phyloP scores from a whole-genome alignment of 2,888 invertebrate genomes.

The Nesidiocoris tenuis region DNA sequence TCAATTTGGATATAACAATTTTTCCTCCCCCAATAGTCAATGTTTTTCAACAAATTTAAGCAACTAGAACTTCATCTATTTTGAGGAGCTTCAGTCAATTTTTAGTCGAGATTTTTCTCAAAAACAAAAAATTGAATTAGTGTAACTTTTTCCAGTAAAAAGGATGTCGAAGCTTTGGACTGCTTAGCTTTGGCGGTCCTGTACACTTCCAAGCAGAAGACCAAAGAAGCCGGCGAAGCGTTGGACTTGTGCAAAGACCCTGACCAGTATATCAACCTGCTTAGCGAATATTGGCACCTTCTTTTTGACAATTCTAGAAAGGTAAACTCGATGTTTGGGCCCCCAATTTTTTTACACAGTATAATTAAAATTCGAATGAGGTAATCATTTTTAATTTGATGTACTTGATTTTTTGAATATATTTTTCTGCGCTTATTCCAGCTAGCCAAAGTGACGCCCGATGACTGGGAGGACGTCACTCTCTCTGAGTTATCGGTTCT shows the following conservation, averaged over 20 bases:
- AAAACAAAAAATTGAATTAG: no score
- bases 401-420: no score
- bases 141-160: slow-evolving; percentile 10
- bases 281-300: slow-evolving; percentile 58
- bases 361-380: background rate
- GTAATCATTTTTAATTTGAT: background rate
- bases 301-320: slow-evolving; percentile 57
- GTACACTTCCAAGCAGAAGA: slow-evolving; percentile 46
- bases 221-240: slow-evolving; percentile 46
- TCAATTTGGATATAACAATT: no score
- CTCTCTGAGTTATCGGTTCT: slow-evolving; percentile 61
- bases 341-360: background rate
- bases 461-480: slow-evolving; percentile 52
- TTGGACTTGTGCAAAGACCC: slow-evolving; percentile 48
- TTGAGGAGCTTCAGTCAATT: no score
- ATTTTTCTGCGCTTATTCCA: no score
- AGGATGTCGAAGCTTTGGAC: slow-evolving; percentile 40
- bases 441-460: slow-evolving; percentile 35
- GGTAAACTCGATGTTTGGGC: no score
- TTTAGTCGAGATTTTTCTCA: no score
- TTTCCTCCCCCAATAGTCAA: no score
- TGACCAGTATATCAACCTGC: slow-evolving; percentile 55
- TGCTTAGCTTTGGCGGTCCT: slow-evolving; percentile 47
- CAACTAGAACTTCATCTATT: no score
- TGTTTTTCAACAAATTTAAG: no score